phyloP scores from a whole-genome alignment of 1,140 invertebrate genomes.

The Lysiphlebus fabarum region DNA sequence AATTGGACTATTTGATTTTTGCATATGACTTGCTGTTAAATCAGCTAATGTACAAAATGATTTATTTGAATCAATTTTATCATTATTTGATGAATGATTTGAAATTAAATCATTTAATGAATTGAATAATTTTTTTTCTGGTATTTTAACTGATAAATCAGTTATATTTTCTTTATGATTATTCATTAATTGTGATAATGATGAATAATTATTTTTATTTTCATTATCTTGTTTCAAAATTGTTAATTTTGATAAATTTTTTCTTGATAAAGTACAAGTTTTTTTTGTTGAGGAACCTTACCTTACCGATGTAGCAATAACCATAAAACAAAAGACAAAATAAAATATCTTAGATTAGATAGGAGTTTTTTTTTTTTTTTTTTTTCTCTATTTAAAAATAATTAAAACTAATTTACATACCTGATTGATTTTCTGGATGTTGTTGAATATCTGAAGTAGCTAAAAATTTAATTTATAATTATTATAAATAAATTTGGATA shows the following conservation, averaged over 20 bases:
- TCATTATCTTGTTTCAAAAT: too few relatives aligned
- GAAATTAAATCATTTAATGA: conserved; percentile 26
- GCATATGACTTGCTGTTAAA: conserved; percentile 44
- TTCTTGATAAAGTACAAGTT: not conserved
- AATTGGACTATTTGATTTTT: conserved; percentile 30
- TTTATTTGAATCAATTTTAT: conserved; percentile 23
- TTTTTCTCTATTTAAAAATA: conserved; percentile 7
- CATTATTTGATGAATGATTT: conserved; percentile 24
- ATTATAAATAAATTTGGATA: not conserved
- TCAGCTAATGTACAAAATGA: conserved; percentile 40
- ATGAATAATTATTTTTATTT: too few relatives aligned
- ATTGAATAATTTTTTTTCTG: conserved; percentile 8
- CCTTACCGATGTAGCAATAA: conserved; percentile 53
- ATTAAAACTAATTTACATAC: conserved; percentile 31
- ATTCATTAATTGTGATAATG: conserved; percentile 18
- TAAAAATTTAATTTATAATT: conserved; percentile 18
- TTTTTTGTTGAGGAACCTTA: conserved; percentile 48
- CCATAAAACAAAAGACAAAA: conserved; percentile 54
- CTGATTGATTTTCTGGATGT: conserved; percentile 32
- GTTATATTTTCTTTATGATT: conserved; percentile 6
- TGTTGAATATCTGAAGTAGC: conserved; percentile 28
- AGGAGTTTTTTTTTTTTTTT: conserved; percentile 15
- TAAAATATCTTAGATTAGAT: conserved; percentile 1
- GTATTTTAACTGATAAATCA: not conserved
- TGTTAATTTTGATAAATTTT: too few relatives aligned